phyloP scores from a whole-genome alignment of 2,797 vertebrate genomes.

The Hydrocynus forskahlii region DNA sequence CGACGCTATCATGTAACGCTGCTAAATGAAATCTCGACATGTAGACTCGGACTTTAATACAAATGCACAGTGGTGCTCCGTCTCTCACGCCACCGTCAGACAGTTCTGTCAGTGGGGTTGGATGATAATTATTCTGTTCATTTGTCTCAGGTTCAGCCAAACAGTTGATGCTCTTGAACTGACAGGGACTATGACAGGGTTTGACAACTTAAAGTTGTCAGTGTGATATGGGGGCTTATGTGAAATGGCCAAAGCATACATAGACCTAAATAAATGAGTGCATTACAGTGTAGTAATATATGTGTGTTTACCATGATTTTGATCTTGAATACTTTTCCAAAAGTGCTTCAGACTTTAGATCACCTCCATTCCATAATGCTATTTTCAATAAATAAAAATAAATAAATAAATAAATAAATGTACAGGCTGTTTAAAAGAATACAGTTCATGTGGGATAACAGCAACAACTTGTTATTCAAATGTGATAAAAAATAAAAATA shows the following conservation, averaged over 20 bases:
- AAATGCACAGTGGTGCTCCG: slow-evolving; percentile 22
- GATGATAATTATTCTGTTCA: slow-evolving; percentile 33
- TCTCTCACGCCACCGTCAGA: slow-evolving; percentile 29
- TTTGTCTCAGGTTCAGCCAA: slow-evolving; percentile 24
- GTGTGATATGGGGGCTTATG: background rate
- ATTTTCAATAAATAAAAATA: background rate
- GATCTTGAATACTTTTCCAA: background rate
- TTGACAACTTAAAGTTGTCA: background rate
- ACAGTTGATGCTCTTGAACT: background rate
- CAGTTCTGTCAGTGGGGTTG: slow-evolving; percentile 26
- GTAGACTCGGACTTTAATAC: background rate
- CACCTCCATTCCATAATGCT: too few relatives aligned
- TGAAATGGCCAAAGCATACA: background rate
- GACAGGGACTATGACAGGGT: background rate
- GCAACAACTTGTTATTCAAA: too few relatives aligned
- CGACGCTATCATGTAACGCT: slow-evolving; percentile 31
- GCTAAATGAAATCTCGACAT: slow-evolving; percentile 47
- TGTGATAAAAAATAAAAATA: too few relatives aligned
- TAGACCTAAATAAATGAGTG: background rate
- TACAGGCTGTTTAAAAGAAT: too few relatives aligned
- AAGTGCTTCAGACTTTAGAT: background rate
- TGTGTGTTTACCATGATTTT: background rate
- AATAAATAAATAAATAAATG: too few relatives aligned
- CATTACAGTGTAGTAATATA: background rate
- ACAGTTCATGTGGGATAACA: too few relatives aligned